Conservation (phyloP, 2,888 invertebrate genomes). For the Ommatoiulus sabulosus region DNA sequence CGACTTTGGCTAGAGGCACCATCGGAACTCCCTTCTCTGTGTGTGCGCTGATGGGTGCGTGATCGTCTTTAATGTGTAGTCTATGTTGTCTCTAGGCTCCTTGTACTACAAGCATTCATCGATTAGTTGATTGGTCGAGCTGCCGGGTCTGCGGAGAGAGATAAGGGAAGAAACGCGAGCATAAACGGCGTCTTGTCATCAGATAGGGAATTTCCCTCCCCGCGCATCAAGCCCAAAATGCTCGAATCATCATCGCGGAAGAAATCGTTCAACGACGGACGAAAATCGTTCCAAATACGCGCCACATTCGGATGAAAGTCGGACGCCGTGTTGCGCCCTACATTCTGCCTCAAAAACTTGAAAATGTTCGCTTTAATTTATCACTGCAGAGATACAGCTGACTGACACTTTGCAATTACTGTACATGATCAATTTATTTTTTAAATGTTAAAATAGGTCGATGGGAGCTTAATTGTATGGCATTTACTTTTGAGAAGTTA, state of each 20-base stretch:
- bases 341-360: no score
- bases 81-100: conserved; percentile 32
- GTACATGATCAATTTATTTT: no score
- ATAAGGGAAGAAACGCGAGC: conserved; percentile 36
- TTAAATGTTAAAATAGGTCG: no score
- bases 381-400: no score
- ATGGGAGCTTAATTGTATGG: no score
- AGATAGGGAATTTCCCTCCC: conserved; percentile 27
- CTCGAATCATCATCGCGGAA: background rate
- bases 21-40: background rate
- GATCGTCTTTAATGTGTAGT: conserved; percentile 39
- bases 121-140: conserved; percentile 43
- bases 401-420: no score
- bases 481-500: no score
- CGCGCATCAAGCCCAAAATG: background rate
- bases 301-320: background rate
- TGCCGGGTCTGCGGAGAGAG: conserved; percentile 39
- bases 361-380: no score
- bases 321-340: background rate
- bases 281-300: background rate
- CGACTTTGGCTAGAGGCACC: background rate
- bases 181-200: conserved; percentile 43
- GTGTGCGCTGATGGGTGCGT: background rate
- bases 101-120: conserved; percentile 36
- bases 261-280: background rate